Conservation (phyloP, 2,797 vertebrate genomes). For the Danio aesculapii region DNA sequence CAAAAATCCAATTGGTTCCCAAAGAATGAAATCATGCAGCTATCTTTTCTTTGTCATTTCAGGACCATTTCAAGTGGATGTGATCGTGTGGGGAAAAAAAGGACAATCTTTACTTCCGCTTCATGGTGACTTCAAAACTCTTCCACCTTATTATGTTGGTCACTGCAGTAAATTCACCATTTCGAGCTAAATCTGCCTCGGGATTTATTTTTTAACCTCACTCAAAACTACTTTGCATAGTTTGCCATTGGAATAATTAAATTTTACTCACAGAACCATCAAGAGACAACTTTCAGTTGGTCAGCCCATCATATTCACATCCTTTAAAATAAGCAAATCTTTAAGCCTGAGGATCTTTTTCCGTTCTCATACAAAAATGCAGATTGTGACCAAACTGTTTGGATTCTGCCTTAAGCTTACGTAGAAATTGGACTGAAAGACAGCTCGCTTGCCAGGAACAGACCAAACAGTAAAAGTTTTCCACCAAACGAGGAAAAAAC, state of each 20-base stretch:
- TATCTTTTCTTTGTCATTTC: too few relatives aligned
- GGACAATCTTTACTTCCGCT: too few relatives aligned
- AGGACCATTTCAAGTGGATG: too few relatives aligned
- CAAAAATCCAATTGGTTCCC: too few relatives aligned
- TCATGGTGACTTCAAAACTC: too few relatives aligned
- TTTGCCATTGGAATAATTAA: not conserved
- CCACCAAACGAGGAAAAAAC: constrained; percentile 12
- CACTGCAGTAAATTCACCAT: not conserved
- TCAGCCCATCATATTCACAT: too few relatives aligned
- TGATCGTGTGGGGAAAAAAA: too few relatives aligned
- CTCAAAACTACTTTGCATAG: not conserved
- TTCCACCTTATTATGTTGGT: not conserved
- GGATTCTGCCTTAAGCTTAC: not conserved
- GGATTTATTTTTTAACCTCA: not conserved
- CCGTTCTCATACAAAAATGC: too few relatives aligned
- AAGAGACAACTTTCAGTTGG: too few relatives aligned
- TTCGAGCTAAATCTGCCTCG: not conserved
- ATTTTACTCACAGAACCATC: not conserved
- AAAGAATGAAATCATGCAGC: too few relatives aligned
- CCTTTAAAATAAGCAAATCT: too few relatives aligned
- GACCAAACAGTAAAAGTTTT: not conserved
- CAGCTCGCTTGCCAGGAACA: not conserved
- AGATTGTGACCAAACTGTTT: not conserved
- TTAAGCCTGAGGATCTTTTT: too few relatives aligned
- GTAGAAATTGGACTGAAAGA: not conserved